Base-by-base conservation (phyloP, 2,113 vertebrate species). In the Rhinoptilus africanus region DNA sequence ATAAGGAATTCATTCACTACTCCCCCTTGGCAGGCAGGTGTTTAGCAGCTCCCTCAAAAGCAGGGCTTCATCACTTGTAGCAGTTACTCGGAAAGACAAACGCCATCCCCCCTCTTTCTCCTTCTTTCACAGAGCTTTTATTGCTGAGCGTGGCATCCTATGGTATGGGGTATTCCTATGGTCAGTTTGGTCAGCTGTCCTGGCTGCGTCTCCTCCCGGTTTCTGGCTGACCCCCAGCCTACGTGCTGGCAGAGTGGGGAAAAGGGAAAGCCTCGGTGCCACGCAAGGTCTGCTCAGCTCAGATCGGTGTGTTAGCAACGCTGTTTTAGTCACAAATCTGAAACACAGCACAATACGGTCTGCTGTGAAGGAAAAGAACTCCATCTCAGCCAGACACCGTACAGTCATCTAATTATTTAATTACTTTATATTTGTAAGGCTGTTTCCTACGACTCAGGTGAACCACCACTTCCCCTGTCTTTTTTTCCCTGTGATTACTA, bases 331-430 rank as follows among this genome's bases (percentile, higher is more conserved):
- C 57, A 69, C 39, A 77, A 23, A 47, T 93, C 45, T 66, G 35
- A 69, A 84, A 80, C 32, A 35, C 0, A 3, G 6, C 12, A 24
- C 37, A 11, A 2, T n/a, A 32, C 1, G 0, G 37, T 35, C 59
- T 94, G 20, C 53, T 83, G 27, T 64, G 35, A 81, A 56, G 63
- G 73, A 93, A 69, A 96, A 30, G 43, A 85, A 72, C 54, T 74
- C 73, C 24, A 28, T 71, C 56, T 64, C 60, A 81, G 34, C 37
- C 69, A 92, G 71, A 57, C 0, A 0, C 12, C 50, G 39, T 35
- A 39, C 9, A 75, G 16, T 7, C 20, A 63, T 48, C 50, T 89
- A 64, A 93, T 91, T 91, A 77, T 77, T 93, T 71, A 62, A 87
- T 94, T 92, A 93, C 37, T n/a, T 60, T 35, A 9, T 64, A 67